Base-by-base conservation (phyloP, 2,888 invertebrate genomes). In the Ormia ochracea region DNA sequence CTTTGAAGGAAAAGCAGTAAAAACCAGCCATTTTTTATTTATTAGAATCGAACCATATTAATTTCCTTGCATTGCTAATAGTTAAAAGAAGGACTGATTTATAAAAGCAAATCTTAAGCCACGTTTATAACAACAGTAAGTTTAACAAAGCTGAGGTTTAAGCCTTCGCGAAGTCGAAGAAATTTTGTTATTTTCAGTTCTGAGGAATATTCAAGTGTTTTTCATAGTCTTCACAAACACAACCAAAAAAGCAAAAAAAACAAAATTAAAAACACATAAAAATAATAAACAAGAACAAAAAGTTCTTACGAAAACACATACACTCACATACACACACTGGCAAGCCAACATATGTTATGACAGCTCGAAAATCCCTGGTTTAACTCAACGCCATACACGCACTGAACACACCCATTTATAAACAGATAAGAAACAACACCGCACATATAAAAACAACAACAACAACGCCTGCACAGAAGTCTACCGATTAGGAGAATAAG, bases 381-480 rank as follows among this genome's bases (percentile, higher is more conserved):
- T 1, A 45, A 12, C 2, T 12, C n/a, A 41, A 26, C 17, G 17
- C 6, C 3, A 33, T 21, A 54, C 33, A 21, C 19, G 6, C 10
- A 54, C n/a, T n/a, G n/a, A n/a, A n/a, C 10, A 52, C 31, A 36
- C 43, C 12, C 4, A 45, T 54, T 31, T 9, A 3, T 41, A 31
- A 43, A 45, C 36, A 56, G 5, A 4, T 19, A 26, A 4, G 41
- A 56, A 33, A 7, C 7, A 36, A 54, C 7, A 7, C n/a, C n/a
- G n/a, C n/a, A n/a, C n/a, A n/a, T n/a, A n/a, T n/a, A n/a, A n/a
- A n/a, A n/a, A n/a, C n/a, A 10, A 61, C 43, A 56, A 63, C 31
- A 54, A 65, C 61, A 43, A 33, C 45, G 50, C 31, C 38, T 54
- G 43, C 45, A 61, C 50, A 38, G 12, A 7, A 72, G n/a, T n/a